Evolutionary conservation across 2,797 vertebrate genomes (phyloP).

Genomic region (Rhynchotus rufescens): DNA sequence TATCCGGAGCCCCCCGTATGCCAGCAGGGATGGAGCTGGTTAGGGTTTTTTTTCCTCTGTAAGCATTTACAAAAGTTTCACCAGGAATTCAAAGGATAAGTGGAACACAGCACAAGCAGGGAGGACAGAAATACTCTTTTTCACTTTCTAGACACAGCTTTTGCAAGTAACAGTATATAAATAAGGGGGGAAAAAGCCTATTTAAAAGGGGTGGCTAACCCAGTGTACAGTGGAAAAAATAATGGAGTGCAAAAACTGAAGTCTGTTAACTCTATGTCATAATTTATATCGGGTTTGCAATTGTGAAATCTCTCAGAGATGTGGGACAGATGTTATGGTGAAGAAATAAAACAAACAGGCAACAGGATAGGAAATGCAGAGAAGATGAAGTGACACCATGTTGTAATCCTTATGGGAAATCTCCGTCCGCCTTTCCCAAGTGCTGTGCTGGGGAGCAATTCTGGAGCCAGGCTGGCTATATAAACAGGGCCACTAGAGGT

Average conservation of each 20-base stretch:
- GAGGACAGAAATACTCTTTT: background rate
- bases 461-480: slow-evolving; percentile 13
- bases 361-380: slow-evolving; percentile 44
- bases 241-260: slow-evolving; percentile 30
- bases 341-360: slow-evolving; percentile 63
- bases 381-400: slow-evolving; percentile 26
- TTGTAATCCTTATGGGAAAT: slow-evolving; percentile 56
- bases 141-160: slow-evolving; percentile 31
- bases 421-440: slow-evolving; percentile 24
- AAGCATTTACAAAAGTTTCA: slow-evolving; percentile 19
- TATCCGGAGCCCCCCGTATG: background rate
- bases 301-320: slow-evolving; percentile 60
- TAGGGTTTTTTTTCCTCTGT: background rate
- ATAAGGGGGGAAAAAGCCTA: background rate
- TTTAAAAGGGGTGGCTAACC: slow-evolving; percentile 41
- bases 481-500: slow-evolving; percentile 61
- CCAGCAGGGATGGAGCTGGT: background rate
- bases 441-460: slow-evolving; percentile 15
- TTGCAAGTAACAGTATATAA: slow-evolving; percentile 30
- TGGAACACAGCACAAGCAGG: slow-evolving; percentile 26
- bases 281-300: slow-evolving; percentile 62
- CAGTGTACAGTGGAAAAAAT: slow-evolving; percentile 4
- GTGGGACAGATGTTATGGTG: slow-evolving; percentile 62
- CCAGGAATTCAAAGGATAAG: slow-evolving; percentile 21
- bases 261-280: slow-evolving; percentile 43